Conservation (phyloP, 2,797 vertebrate genomes). For the Intellagama lesueurii region DNA sequence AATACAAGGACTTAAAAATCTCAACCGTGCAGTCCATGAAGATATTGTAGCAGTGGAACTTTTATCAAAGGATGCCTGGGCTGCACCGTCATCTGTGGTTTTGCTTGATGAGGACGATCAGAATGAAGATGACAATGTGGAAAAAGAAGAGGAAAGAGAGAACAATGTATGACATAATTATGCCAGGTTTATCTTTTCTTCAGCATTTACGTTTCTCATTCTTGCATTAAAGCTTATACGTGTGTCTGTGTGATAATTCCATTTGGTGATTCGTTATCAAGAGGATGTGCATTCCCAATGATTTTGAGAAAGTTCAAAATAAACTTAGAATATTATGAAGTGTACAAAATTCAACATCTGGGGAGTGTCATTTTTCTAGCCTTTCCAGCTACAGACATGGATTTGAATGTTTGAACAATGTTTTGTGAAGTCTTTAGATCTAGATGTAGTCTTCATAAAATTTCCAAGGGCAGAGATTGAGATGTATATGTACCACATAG, state of each 20-base stretch:
- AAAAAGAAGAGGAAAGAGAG: slow-evolving; percentile 87
- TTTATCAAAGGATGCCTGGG: slow-evolving; percentile 86
- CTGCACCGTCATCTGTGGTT: slow-evolving; percentile 89
- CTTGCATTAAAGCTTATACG: not conserved
- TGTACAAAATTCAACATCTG: not conserved
- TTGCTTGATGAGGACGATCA: slow-evolving; percentile 89
- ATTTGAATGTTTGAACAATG: not conserved
- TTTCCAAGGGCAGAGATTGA: not conserved
- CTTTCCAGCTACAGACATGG: not conserved
- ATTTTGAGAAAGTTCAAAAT: not conserved
- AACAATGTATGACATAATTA: slow-evolving; percentile 76
- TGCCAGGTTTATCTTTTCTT: not conserved
- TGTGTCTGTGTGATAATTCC: not conserved
- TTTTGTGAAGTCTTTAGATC: not conserved
- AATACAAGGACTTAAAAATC: slow-evolving; percentile 91
- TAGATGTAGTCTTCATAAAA: not conserved
- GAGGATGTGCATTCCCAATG: not conserved
- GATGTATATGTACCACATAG: not conserved
- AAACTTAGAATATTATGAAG: not conserved
- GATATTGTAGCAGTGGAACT: slow-evolving; percentile 94
- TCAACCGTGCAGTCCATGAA: slow-evolving; percentile 94
- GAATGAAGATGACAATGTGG: slow-evolving; percentile 83
- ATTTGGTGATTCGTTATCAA: not conserved
- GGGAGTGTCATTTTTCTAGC: not conserved
- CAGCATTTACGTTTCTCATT: not conserved